Conservation (phyloP, 2,113 vertebrate genomes). For the Kobus ellipsiprymnus region DNA sequence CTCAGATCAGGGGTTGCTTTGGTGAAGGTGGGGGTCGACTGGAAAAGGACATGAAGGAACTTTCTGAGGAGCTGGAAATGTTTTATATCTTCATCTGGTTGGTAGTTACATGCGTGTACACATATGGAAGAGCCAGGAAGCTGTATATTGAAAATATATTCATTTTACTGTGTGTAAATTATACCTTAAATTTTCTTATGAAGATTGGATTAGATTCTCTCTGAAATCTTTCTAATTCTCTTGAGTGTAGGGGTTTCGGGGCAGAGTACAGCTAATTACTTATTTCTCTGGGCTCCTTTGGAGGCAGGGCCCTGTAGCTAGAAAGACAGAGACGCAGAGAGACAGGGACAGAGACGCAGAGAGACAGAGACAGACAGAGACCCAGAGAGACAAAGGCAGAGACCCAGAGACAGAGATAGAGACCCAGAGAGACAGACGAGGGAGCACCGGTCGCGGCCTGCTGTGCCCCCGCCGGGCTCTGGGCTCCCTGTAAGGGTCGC, state of each 20-base stretch:
- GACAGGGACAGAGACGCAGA: neutral
- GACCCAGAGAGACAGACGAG: neutral
- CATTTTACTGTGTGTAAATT: neutral
- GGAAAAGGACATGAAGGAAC: neutral
- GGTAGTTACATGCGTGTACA: too few species aligned
- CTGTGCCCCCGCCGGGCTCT: neutral
- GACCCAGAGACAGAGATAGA: neutral
- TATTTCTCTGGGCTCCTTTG: neutral
- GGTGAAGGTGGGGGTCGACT: neutral
- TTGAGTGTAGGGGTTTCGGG: neutral
- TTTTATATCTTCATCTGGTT: neutral
- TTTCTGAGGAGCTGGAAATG: neutral
- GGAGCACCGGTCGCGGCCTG: fast-evolving
- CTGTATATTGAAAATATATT: too few species aligned
- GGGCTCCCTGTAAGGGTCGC: neutral
- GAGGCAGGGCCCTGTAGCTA: neutral
- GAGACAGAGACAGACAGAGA: neutral
- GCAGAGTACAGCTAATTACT: neutral
- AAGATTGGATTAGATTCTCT: neutral
- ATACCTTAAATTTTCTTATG: neutral
- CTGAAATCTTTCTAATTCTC: neutral
- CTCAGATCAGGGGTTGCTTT: neutral
- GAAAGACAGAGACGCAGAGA: neutral
- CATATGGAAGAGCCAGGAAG: neutral
- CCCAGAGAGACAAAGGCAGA: neutral